These are phyloP conservation scores for Apogon talboti DNA, from an alignment of 2,797 vertebrate genomes.

Conservation along the genomic window DNA sequence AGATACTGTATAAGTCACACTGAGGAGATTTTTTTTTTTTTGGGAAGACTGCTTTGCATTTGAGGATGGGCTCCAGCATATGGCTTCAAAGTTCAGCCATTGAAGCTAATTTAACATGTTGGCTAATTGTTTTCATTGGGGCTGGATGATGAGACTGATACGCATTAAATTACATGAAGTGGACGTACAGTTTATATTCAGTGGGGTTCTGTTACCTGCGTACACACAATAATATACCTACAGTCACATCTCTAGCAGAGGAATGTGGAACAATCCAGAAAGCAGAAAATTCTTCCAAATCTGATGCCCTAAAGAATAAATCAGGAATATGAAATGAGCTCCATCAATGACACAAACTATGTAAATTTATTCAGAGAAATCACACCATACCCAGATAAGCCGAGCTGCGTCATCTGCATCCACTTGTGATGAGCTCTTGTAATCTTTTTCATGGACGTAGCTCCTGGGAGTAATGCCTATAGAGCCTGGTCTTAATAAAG, in stretches of 20 bases:
- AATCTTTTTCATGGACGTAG: neutral
- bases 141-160: neutral
- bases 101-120: constrained; percentile 27
- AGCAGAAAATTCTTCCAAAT: neutral
- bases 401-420: too few species aligned
- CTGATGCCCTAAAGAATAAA: neutral
- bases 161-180: neutral
- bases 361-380: too few species aligned
- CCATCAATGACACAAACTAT: constrained; percentile 1
- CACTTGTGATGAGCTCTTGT: neutral
- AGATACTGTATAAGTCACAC: constrained; percentile 39
- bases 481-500: neutral
- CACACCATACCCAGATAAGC: too few species aligned
- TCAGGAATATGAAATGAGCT: neutral
- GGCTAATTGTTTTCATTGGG: constrained; percentile 27
- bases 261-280: neutral
- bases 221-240: too few species aligned
- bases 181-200: neutral
- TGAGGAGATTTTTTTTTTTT: constrained; percentile 8
- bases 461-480: neutral
- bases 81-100: constrained; percentile 30
- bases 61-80: constrained; percentile 14
- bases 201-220: neutral
- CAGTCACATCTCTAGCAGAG: too few species aligned
- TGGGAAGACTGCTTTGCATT: neutral